Percentiles rank a stretch among this genome's conserved stretches.
Evolutionary conservation across 1,140 invertebrate species (phyloP).

Genomic region (Colletes latitarsis): DNA sequence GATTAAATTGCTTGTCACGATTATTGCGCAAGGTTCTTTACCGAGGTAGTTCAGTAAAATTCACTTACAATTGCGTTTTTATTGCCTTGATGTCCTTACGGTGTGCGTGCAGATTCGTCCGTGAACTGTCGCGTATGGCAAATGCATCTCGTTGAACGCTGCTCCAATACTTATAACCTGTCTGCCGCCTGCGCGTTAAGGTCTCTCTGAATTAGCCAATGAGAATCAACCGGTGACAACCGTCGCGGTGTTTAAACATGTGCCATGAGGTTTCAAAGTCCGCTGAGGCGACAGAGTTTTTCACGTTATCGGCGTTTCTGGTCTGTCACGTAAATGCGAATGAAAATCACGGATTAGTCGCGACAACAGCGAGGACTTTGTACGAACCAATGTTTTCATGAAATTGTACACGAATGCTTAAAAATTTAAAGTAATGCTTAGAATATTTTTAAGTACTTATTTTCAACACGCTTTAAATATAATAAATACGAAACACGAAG

Average conservation of each 20-base stretch:
- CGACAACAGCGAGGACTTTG: neutral
- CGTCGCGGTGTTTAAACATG: neutral
- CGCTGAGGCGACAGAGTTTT: constrained; percentile 7
- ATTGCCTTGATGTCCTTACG: neutral
- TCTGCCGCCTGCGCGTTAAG: constrained; percentile 47
- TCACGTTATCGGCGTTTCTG: neutral
- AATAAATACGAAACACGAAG: no score
- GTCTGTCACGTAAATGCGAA: neutral
- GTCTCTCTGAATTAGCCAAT: constrained; percentile 53
- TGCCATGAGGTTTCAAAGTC: constrained; percentile 38
- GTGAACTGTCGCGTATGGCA: constrained; percentile 3
- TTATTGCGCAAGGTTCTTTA: neutral
- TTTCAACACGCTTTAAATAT: neutral
- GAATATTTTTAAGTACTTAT: neutral
- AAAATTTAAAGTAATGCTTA: no score
- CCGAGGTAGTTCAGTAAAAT: neutral
- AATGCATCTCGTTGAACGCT: constrained; percentile 14
- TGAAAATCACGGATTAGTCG: neutral
- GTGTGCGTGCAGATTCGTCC: neutral
- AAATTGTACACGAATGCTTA: neutral
- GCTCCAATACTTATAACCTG: constrained; percentile 52
- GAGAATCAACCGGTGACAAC: constrained; percentile 10
- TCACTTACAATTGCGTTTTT: constrained; percentile 16
- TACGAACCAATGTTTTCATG: neutral
- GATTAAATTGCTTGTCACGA: neutral